Evolutionary conservation across 2,113 vertebrate species (phyloP).

Genomic region (Passer domesticus): DNA sequence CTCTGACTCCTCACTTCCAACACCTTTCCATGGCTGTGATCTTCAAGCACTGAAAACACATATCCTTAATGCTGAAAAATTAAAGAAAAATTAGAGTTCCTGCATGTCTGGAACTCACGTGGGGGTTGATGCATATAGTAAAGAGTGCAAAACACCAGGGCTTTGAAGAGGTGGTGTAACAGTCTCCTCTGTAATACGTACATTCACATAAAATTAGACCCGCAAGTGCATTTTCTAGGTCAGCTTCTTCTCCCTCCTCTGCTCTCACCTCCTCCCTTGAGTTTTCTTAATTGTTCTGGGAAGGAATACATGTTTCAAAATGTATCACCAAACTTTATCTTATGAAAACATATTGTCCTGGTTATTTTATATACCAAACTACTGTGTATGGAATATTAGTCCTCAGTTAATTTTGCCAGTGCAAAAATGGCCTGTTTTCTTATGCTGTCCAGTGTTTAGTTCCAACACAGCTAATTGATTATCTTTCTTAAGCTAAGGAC

Average conservation of each 20-base stretch:
- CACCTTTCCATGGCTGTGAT: background rate
- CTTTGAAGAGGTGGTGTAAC: background rate
- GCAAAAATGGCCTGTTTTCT: background rate
- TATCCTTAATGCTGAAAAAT: background rate
- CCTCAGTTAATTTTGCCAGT: background rate
- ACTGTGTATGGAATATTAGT: background rate
- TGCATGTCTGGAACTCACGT: background rate
- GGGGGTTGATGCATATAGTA: background rate
- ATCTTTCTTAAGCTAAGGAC: background rate
- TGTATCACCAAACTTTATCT: background rate
- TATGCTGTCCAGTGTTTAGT: background rate
- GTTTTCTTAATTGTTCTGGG: slow-evolving; percentile 34
- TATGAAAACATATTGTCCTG: background rate
- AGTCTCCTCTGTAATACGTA: background rate
- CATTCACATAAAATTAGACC: slow-evolving; percentile 29
- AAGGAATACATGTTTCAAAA: background rate
- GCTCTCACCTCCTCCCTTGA: background rate
- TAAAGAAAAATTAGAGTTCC: background rate
- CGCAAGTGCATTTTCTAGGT: slow-evolving; percentile 17
- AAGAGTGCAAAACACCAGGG: slow-evolving; percentile 31
- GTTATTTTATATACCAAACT: background rate
- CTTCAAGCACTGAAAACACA: background rate
- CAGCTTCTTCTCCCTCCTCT: slow-evolving; percentile 16
- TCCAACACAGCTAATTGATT: background rate
- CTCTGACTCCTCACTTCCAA: background rate